Evolutionary conservation across 2,888 invertebrate species (phyloP).

Genomic region (Noctua comes): DNA sequence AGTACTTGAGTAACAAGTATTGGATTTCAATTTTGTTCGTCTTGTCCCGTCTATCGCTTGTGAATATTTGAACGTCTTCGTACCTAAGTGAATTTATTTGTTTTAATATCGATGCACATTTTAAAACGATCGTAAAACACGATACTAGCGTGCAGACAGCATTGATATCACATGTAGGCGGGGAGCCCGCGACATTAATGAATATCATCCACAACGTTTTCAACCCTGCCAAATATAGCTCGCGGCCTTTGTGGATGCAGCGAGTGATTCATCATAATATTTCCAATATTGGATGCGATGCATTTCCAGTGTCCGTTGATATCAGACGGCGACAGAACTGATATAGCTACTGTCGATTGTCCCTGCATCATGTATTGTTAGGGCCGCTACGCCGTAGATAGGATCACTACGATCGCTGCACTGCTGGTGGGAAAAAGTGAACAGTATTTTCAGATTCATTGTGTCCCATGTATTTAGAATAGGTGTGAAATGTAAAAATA

Average conservation of each 20-base stretch:
- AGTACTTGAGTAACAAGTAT: too few species aligned
- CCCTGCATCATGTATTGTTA: constrained; percentile 67
- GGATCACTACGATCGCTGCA: background rate
- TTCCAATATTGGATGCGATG: constrained; percentile 72
- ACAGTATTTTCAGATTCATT: constrained; percentile 1
- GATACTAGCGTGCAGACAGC: constrained; percentile 27
- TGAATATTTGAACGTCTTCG: too few species aligned
- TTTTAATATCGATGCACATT: constrained; percentile 27
- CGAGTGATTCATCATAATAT: constrained; percentile 69
- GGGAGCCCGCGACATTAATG: constrained; percentile 48
- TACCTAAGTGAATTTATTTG: background rate
- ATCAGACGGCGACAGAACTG: constrained; percentile 69
- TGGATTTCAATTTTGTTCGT: too few species aligned
- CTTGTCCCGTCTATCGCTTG: too few species aligned
- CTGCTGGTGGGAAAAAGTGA: constrained; percentile 12
- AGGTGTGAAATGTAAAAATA: constrained; percentile 31
- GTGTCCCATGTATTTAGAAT: constrained; percentile 9
- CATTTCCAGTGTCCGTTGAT: constrained; percentile 73
- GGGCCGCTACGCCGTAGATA: constrained; percentile 50
- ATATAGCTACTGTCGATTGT: constrained; percentile 73
- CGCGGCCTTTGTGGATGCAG: constrained; percentile 52
- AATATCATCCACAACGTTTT: constrained; percentile 47
- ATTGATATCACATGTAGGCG: constrained; percentile 45
- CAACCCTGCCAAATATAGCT: constrained; percentile 59
- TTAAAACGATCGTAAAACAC: constrained; percentile 11